These are phyloP conservation scores for Chelon labrosus DNA, from an alignment of 2,797 vertebrate genomes.

Conservation along the genomic window DNA sequence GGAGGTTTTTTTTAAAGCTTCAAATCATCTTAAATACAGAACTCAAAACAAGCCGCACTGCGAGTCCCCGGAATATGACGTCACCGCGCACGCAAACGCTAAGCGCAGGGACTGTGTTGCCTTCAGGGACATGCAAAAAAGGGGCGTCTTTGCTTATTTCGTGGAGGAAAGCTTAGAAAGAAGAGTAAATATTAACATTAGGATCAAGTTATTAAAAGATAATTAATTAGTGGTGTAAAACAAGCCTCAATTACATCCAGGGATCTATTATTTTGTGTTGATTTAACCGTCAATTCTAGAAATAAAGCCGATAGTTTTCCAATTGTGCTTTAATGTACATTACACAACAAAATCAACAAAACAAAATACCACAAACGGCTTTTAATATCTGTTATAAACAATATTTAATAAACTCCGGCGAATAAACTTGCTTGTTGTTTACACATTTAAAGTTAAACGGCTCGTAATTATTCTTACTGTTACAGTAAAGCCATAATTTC, in stretches of 20 bases:
- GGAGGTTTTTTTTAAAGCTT: neutral
- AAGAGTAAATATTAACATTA: no score
- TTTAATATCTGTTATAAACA: neutral
- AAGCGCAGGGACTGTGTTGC: conserved; percentile 19
- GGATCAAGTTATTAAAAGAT: no score
- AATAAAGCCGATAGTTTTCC: neutral
- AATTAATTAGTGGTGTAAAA: no score
- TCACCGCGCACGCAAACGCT: accelerated
- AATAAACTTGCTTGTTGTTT: no score
- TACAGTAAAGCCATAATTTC: neutral
- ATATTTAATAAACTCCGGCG: no score
- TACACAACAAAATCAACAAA: neutral
- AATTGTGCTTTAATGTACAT: neutral
- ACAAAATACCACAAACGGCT: neutral
- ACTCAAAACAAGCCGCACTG: neutral
- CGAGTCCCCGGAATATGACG: conserved; percentile 35
- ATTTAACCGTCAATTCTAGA: neutral
- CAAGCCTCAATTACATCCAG: no score
- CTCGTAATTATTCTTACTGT: no score
- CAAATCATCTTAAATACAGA: neutral
- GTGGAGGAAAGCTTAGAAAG: no score
- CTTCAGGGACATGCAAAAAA: neutral
- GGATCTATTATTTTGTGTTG: no score
- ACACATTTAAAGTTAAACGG: neutral
- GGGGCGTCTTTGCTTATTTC: no score